These are phyloP conservation scores for Mixornis gularis DNA, from an alignment of 2,113 vertebrate species.

Conservation along the genomic window DNA sequence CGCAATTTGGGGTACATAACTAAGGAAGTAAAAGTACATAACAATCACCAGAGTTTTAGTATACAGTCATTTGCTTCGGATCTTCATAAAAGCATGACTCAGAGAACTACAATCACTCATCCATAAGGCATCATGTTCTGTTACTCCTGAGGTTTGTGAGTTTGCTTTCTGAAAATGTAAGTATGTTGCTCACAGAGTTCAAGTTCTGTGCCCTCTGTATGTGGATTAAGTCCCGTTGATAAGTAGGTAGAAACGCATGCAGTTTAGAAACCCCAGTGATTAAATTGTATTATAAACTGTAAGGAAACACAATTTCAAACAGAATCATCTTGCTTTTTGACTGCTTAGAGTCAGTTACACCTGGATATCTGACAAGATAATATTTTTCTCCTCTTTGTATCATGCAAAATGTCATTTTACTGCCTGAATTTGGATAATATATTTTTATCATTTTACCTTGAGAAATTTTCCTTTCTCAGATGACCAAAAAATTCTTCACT, in stretches of 20 bases:
- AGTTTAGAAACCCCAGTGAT: background rate
- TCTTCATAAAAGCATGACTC: background rate
- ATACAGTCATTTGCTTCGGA: background rate
- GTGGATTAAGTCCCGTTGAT: background rate
- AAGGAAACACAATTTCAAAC: background rate
- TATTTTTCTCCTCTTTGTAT: background rate
- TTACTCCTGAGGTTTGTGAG: background rate
- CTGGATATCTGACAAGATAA: background rate
- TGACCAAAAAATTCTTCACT: background rate
- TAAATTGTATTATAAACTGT: background rate
- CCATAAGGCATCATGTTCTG: background rate
- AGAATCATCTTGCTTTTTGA: background rate
- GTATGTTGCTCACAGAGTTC: background rate
- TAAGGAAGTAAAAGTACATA: background rate
- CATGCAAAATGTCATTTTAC: background rate
- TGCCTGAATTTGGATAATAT: background rate
- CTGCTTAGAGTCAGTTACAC: background rate
- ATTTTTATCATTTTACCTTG: background rate
- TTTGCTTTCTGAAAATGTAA: background rate
- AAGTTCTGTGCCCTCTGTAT: background rate
- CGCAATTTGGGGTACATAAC: accelerated
- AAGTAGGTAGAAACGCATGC: background rate
- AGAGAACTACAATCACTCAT: background rate
- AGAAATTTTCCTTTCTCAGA: background rate
- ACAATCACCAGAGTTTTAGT: background rate